phyloP scores from a whole-genome alignment of 2,113 vertebrate genomes.

The Phyllostomus hastatus region DNA sequence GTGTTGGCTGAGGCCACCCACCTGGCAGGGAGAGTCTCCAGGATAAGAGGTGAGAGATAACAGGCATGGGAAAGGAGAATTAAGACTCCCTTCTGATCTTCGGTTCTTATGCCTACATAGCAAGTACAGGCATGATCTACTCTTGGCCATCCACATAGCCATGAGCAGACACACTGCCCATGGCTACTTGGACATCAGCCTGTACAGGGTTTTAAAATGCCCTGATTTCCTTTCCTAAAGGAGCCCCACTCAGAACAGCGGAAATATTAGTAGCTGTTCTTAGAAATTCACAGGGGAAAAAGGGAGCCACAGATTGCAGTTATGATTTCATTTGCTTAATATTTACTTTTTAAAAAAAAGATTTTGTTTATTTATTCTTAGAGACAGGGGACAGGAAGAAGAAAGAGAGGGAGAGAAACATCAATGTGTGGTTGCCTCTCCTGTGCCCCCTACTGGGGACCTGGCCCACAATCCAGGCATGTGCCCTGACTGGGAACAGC shows the following conservation, averaged over 20 bases:
- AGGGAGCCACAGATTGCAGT: neutral
- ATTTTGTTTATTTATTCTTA: too few relatives aligned
- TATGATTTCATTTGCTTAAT: conserved; percentile 21
- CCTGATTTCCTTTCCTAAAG: neutral
- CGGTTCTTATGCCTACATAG: neutral
- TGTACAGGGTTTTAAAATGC: neutral
- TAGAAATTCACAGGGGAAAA: neutral
- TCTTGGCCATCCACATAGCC: neutral
- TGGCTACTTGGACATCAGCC: neutral
- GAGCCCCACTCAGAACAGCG: neutral
- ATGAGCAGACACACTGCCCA: neutral
- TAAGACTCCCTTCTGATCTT: neutral
- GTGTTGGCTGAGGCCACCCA: conserved; percentile 33
- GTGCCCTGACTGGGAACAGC: too few relatives aligned
- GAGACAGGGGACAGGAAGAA: too few relatives aligned
- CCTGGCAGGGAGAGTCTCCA: neutral
- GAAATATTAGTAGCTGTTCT: neutral
- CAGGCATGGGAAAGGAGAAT: neutral
- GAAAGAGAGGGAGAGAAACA: too few relatives aligned
- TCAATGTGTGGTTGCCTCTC: too few relatives aligned
- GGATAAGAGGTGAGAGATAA: neutral
- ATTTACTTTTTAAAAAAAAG: conserved; percentile 64
- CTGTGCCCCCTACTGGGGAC: too few relatives aligned
- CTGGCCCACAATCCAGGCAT: too few relatives aligned
- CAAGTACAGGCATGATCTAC: neutral